Evolutionary conservation across 2,888 invertebrate species (phyloP), one percentile per base, ranked within the genome.

Genomic region (Leptinotarsa haldemani): DNA sequence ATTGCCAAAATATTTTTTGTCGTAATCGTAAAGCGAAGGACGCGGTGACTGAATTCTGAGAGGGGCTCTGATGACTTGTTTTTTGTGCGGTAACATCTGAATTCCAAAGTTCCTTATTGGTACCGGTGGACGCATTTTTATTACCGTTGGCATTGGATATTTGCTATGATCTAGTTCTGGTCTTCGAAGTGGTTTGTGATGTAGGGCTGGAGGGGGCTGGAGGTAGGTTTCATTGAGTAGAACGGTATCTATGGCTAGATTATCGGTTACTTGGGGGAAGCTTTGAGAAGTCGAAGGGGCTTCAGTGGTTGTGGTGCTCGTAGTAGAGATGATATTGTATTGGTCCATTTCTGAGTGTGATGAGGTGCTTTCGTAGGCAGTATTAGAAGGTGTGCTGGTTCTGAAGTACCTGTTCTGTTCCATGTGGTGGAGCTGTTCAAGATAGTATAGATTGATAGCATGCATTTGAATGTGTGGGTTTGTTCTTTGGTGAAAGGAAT

Each of bases 301-400:
- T 61, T 74, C 74, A 25, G 78, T 75, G n/a, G 75, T 77, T 46
- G 71, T 69, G 12, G 78, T 73, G 18, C 71, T 78, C 15, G 73
- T 75, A 25, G 74, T 65, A 25, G 70, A 72, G 47, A 52, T 77
- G 46, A 69, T 77, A 15, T 86, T 85, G 20, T 85, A 73, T 46
- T 68, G 46, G 65, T 4, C 4, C 20, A 18, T 16, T 58, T 47
- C 58, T 56, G 68, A 20, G 47, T 63, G 46, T 22, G 52, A 61
- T 63, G 70, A 68, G 22, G 75, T 67, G 50, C 84, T 83, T 66
- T 85, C 69, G 7, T 64, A 25, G 64, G 70, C 65, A 13, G 69
- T 73, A 56, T 80, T 74, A 56, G 77, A 61, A 47, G 76, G 80
- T n/a, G 75, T 73, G 73, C 80, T 81, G 18, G 82, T 79, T 74